Evolutionary conservation across 2,888 invertebrate species (phyloP).

Genomic region (Xestia ashworthii): DNA sequence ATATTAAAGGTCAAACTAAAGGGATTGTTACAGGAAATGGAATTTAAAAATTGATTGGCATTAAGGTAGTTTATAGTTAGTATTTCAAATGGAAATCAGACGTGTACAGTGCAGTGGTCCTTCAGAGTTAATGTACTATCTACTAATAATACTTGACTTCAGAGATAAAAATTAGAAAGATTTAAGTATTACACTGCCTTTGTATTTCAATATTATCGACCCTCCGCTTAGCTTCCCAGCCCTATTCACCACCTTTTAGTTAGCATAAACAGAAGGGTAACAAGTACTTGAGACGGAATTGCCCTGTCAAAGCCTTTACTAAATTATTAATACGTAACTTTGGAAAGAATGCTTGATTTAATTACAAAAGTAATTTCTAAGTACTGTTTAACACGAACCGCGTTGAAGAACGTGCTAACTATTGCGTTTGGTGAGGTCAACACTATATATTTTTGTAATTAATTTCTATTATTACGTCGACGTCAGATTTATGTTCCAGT

Average conservation of each 20-base stretch:
- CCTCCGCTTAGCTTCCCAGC: constrained; percentile 23
- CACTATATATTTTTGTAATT: constrained; percentile 52
- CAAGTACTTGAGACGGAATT: constrained; percentile 75
- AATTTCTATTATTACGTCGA: constrained; percentile 58
- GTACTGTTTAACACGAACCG: constrained; percentile 81
- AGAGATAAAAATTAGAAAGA: neutral
- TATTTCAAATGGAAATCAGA: neutral
- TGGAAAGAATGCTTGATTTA: constrained; percentile 84
- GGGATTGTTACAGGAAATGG: neutral
- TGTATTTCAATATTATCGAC: constrained; percentile 34
- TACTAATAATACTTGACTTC: neutral
- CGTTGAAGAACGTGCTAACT: constrained; percentile 71
- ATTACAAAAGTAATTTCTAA: constrained; percentile 83
- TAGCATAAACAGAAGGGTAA: constrained; percentile 77
- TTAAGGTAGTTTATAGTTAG: neutral
- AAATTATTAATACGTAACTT: constrained; percentile 81
- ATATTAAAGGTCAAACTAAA: neutral
- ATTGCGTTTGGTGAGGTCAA: constrained; percentile 66
- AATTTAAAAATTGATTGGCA: neutral
- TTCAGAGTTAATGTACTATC: neutral
- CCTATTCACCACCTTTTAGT: constrained; percentile 70
- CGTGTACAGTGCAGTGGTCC: neutral
- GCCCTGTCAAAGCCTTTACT: constrained; percentile 81
- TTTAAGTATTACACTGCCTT: neutral
- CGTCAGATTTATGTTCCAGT: constrained; percentile 61